phyloP scores from a whole-genome alignment of 2,888 invertebrate genomes.

The Teleiodes luculella region DNA sequence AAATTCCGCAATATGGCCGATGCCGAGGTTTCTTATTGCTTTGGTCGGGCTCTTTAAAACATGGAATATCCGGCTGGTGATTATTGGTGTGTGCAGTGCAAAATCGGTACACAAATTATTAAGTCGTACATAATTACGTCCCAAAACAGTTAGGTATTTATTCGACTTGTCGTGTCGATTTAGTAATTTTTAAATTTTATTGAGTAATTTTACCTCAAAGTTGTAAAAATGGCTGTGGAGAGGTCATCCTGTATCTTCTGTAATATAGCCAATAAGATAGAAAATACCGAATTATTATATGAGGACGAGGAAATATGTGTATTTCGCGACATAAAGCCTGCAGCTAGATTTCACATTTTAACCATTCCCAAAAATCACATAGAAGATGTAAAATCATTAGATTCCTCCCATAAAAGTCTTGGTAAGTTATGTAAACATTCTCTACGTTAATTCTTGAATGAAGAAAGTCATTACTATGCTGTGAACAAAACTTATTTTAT shows the following conservation, averaged over 20 bases:
- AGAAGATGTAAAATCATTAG: constrained; percentile 84
- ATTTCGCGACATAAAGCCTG: constrained; percentile 91
- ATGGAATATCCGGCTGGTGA: too few species aligned
- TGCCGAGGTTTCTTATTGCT: too few species aligned
- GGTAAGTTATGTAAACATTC: constrained; percentile 68
- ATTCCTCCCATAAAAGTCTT: constrained; percentile 81
- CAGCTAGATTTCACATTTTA: constrained; percentile 87
- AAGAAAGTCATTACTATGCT: too few species aligned
- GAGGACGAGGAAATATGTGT: constrained; percentile 87
- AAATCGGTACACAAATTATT: too few species aligned
- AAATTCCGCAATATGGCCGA: too few species aligned
- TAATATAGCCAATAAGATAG: constrained; percentile 82
- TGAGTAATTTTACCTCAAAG: constrained; percentile 14
- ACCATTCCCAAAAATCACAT: constrained; percentile 89
- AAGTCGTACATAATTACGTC: neutral
- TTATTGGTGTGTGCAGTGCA: too few species aligned
- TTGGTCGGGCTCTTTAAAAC: too few species aligned
- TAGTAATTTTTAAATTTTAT: neutral
- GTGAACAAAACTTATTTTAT: too few species aligned
- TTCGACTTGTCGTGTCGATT: neutral
- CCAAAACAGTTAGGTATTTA: neutral
- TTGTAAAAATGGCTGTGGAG: constrained; percentile 15
- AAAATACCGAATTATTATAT: constrained; percentile 80
- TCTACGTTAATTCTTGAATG: neutral
- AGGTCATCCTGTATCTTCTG: constrained; percentile 84